Evolutionary conservation across 2,888 invertebrate species (phyloP), one percentile per base, ranked within the genome.

Genomic region (Zygothrica quintamaculata): DNA sequence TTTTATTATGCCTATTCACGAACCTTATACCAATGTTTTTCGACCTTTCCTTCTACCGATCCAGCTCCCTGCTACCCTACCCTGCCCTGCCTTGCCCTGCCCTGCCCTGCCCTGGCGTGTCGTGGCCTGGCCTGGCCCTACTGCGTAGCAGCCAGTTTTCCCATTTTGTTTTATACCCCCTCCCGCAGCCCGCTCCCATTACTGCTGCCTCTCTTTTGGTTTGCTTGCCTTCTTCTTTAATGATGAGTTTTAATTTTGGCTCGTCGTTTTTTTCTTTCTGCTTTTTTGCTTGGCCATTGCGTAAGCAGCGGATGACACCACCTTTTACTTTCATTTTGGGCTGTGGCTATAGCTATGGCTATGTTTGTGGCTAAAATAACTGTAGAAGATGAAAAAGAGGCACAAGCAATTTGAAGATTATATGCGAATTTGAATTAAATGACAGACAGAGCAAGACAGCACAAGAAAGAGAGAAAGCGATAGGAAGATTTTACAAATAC

Each of bases 251-350:
- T 66, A 71, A 81, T 81, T 77, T 79, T 60, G 59, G 44, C 39
- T 57, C 26, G 40, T 56, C 39, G 48, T 65, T 65, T 75, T 46
- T 59, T 29, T 40, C 47, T 31, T 16, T 13, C 26, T 46, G 62
- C 33, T 40, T 51, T 31, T 16, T 13, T 31, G 29, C 48, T 47
- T 13, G 44, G 25, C 40, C 37, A 71, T 80, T 80, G 86, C 84
- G 79, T 80, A 85, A 80, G 86, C 85, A 33, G 11, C 44, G 58
- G 44, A 74, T 77, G 78, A 81, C 74, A 81, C 55, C 65, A 74
- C 60, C 78, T 85, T 75, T 85, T 79, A 79, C 79, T 79, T 79
- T 79, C 84, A 79, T 78, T 82, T 77, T 77, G 71, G 65, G 48
- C 57, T 31, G 51, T 39, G 73, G 43, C 43, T n/a, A n/a, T n/a